Conservation (phyloP, 2,888 invertebrate species). For the Laspeyria flexula region DNA sequence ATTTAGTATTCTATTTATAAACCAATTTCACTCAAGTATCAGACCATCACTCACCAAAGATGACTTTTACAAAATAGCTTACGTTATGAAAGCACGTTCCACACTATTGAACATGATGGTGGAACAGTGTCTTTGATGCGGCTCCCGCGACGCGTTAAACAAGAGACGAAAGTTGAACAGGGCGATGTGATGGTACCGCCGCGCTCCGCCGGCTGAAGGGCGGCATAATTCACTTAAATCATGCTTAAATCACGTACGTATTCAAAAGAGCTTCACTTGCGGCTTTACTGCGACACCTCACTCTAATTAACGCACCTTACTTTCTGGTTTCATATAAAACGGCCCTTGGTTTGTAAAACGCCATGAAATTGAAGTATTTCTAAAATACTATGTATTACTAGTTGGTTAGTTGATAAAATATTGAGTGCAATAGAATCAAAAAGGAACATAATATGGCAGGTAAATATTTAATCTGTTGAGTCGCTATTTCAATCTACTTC, state of each 20-base stretch:
- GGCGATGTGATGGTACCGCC: constrained; percentile 36
- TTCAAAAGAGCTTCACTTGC: constrained; percentile 60
- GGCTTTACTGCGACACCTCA: constrained; percentile 46
- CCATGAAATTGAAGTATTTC: too few relatives aligned
- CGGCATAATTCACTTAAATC: constrained; percentile 79
- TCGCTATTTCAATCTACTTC: too few relatives aligned
- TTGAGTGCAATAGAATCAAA: too few relatives aligned
- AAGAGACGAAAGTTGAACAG: constrained; percentile 61
- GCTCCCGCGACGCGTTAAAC: constrained; percentile 76
- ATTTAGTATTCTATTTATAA: too few relatives aligned
- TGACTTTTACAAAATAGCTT: constrained; percentile 11
- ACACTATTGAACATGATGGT: constrained; percentile 55
- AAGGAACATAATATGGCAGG: too few relatives aligned
- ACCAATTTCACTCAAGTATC: too few relatives aligned
- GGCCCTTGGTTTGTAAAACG: too few relatives aligned
- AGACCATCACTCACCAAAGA: not conserved
- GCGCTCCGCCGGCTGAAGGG: constrained; percentile 51
- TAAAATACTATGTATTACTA: too few relatives aligned
- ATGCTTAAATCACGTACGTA: constrained; percentile 68
- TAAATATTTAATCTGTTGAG: too few relatives aligned
- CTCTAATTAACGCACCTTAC: constrained; percentile 41
- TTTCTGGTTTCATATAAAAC: constrained; percentile 23
- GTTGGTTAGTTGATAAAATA: too few relatives aligned
- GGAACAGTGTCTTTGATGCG: constrained; percentile 69
- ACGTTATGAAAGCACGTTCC: constrained; percentile 49